A percentile compares a stretch with the other conserved stretches of the same genome.
phyloP scores from a whole-genome alignment of 2,113 vertebrate genomes.

The Laterallus jamaicensis region DNA sequence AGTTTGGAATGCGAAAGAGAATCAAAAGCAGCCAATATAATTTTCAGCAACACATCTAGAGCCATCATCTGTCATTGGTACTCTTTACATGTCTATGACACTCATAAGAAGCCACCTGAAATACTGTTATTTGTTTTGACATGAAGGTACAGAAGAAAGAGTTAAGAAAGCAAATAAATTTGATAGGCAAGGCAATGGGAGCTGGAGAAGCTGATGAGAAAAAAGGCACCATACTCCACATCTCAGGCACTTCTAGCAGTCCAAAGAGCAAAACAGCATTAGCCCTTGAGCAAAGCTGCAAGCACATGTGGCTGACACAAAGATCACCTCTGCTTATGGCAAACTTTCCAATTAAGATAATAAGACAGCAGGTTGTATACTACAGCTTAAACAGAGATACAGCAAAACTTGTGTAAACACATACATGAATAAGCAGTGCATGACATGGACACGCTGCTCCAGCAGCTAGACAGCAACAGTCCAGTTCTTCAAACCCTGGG shows the following conservation, averaged over 20 bases:
- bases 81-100: not conserved
- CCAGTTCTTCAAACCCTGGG: not conserved
- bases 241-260: not conserved
- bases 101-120: not conserved
- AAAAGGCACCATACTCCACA: not conserved
- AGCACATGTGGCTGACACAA: not conserved
- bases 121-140: not conserved
- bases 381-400: not conserved
- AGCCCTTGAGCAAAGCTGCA: not conserved
- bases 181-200: not conserved
- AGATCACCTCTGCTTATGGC: not conserved
- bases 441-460: not conserved
- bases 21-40: not conserved
- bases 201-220: not conserved
- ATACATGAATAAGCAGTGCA: not conserved
- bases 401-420: too few species aligned
- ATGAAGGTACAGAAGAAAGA: not conserved
- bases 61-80: not conserved
- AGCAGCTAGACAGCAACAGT: not conserved
- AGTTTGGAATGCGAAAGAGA: not conserved
- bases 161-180: not conserved
- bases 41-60: not conserved
- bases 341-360: not conserved
- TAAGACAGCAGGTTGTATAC: not conserved
- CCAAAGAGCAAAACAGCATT: not conserved